A percentile compares a stretch with the other conserved stretches of the same genome.
Evolutionary conservation across 2,888 invertebrate species (phyloP).

Genomic region (Macrosiphum euphorbiae): DNA sequence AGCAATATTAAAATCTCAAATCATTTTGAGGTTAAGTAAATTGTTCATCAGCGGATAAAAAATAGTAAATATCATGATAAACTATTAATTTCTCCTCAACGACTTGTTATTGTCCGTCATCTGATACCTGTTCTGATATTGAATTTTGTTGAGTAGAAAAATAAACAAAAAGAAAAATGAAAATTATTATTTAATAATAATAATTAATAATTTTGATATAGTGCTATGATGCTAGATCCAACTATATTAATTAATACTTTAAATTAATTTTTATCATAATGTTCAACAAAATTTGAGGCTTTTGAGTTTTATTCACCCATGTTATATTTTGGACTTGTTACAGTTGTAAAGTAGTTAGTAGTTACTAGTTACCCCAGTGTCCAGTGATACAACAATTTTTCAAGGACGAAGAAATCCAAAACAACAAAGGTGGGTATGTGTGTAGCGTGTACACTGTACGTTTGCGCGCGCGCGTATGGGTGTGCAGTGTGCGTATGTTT

Average conservation of each 20-base stretch:
- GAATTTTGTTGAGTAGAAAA: not conserved
- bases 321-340: conserved; percentile 25
- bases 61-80: conserved; percentile 7
- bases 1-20: not conserved
- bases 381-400: conserved; percentile 50
- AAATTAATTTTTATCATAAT: not conserved
- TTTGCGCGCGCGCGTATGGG: not conserved
- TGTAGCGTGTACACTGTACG: not conserved
- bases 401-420: conserved; percentile 61
- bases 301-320: not conserved
- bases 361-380: not conserved
- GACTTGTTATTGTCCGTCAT: conserved; percentile 22
- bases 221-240: not conserved
- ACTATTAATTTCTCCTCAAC: conserved; percentile 12
- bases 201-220: not conserved
- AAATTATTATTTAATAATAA: not conserved
- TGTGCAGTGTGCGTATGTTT: conserved; percentile 37
- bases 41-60: conserved; percentile 35
- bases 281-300: not conserved
- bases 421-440: conserved; percentile 59
- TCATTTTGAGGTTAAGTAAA: conserved; percentile 56
- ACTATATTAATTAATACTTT: not conserved
- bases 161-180: not conserved
- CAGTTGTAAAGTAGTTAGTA: not conserved
- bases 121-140: not conserved